Base-by-base conservation (phyloP, 1,140 invertebrate genomes). In the Pogonus chalceus region DNA sequence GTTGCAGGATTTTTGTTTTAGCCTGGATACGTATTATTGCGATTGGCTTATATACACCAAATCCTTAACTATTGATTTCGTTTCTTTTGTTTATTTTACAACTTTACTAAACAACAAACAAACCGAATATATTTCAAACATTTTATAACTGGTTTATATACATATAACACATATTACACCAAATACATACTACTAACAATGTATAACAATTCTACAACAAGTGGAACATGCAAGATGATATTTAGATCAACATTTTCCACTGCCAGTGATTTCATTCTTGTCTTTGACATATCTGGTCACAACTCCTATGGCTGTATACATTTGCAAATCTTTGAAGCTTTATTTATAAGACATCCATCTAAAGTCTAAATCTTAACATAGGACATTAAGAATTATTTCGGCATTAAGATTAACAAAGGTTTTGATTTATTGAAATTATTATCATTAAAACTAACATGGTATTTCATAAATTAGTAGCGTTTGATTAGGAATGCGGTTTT, bases 251-350 rank as follows among this genome's bases (percentile, higher is more conserved):
- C 37, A 43, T 43, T 43, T 43, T 43, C 9, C 37, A 43, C 9
- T 43, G 18, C 37, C 3, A 43, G 37, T 43, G 37, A 43, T 43
- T 43, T 16, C 18, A 43, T 43, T 43, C 37, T 31, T 43, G 37
- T 43, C 3, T 12, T 18, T 10, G 37, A 4, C 4, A 16, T 43
- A 16, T 9, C 9, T 9, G 18, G 9, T 43, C 3, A 16, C 37
- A 43, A 43, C 18, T 10, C 7, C 18, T 10, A 4, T 12, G 9
- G 37, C 37, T 10, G 37, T n/a, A n/a, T n/a, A n/a, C n/a, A n/a
- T n/a, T n/a, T n/a, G n/a, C n/a, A n/a, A n/a, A n/a, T n/a, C n/a
- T n/a, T n/a, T n/a, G n/a, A n/a, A n/a, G n/a, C n/a, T n/a, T n/a
- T n/a, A n/a, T n/a, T n/a, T n/a, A n/a, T n/a, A n/a, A n/a, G n/a